A percentile compares a stretch with the other conserved stretches of the same genome.
phyloP scores from a whole-genome alignment of 64 coral and sea anemone species.

The Platygyra sinensis region DNA sequence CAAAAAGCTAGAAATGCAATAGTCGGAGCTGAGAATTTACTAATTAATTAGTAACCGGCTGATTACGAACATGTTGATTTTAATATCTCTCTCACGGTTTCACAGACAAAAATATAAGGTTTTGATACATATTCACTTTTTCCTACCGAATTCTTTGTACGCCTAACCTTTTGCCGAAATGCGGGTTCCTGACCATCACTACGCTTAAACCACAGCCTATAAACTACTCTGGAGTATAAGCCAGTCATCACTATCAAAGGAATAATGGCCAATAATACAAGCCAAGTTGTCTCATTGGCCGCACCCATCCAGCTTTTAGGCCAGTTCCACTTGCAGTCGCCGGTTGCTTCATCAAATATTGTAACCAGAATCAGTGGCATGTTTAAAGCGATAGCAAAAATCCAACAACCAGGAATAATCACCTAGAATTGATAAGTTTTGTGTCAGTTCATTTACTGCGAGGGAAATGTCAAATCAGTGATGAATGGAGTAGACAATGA shows the following conservation, averaged over 20 bases:
- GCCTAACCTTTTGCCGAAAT: conserved; percentile 8
- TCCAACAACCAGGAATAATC: background rate
- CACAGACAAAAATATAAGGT: too few relatives aligned
- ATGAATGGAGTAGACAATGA: too few relatives aligned
- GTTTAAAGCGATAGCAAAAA: background rate
- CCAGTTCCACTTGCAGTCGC: background rate
- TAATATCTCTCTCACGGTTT: too few relatives aligned
- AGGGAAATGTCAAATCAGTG: too few relatives aligned
- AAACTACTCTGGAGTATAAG: conserved; percentile 48
- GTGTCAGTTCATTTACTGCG: background rate
- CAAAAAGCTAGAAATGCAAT: too few relatives aligned
- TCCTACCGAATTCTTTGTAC: background rate
- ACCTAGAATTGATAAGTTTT: background rate
- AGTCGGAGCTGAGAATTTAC: too few relatives aligned
- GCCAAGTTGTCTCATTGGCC: background rate
- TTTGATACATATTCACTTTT: background rate
- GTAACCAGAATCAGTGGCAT: background rate
- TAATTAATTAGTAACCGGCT: too few relatives aligned
- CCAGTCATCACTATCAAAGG: conserved; percentile 21
- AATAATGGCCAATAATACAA: background rate
- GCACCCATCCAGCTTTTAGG: background rate
- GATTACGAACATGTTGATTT: too few relatives aligned
- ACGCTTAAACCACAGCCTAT: conserved; percentile 35
- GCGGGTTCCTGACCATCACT: background rate
- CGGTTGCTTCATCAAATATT: background rate